phyloP scores from a whole-genome alignment of 23 tunicate species.

The Ascidia mentula region DNA sequence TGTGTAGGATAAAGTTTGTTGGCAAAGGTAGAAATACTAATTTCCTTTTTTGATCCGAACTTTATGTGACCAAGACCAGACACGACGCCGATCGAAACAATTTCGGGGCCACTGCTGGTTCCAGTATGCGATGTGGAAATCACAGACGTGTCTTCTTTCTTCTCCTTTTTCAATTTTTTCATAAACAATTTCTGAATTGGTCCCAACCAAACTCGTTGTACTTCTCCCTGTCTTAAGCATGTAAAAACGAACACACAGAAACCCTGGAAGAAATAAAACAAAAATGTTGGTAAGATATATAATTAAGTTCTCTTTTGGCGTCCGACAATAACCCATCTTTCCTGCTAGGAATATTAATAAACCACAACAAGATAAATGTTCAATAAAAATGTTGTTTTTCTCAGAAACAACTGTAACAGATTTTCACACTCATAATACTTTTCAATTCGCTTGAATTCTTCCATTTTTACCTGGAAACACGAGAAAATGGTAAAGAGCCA shows the following conservation, averaged over 20 bases:
- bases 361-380: not conserved
- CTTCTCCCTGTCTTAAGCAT: not conserved
- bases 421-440: too few species aligned
- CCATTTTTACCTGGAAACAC: not conserved
- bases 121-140: not conserved
- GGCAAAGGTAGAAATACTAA: too few species aligned
- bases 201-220: not conserved
- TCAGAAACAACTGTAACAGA: too few species aligned
- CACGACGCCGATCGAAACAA: not conserved
- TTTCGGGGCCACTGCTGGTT: not conserved
- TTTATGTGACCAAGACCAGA: not conserved
- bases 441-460: too few species aligned
- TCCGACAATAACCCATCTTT: too few species aligned
- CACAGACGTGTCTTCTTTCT: not conserved
- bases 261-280: not conserved
- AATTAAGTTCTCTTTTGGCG: too few species aligned
- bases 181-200: not conserved
- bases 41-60: not conserved
- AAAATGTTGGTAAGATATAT: too few species aligned
- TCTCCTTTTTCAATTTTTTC: too few species aligned
- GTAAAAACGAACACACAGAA: not conserved
- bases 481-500: slow-evolving; percentile 8
- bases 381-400: not conserved
- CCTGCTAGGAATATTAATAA: too few species aligned
- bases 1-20: too few species aligned